Conservation (phyloP, 2,888 invertebrate species). For the Brenthis hecate region DNA sequence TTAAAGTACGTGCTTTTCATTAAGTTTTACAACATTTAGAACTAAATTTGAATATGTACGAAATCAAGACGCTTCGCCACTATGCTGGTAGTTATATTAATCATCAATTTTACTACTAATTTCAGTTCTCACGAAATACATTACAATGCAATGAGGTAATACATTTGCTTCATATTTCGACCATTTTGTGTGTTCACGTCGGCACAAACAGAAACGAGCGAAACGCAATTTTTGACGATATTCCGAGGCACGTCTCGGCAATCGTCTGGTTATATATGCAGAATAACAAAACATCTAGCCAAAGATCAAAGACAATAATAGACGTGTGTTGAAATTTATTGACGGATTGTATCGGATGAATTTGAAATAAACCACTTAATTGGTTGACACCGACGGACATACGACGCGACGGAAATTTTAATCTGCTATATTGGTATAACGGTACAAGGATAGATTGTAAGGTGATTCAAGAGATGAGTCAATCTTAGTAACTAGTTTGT, state of each 20-base stretch:
- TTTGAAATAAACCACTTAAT: constrained; percentile 58
- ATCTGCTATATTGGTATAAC: constrained; percentile 57
- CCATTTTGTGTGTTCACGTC: constrained; percentile 33
- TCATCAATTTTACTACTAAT: no score
- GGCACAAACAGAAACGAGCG: constrained; percentile 3
- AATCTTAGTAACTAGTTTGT: neutral
- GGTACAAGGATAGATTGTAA: constrained; percentile 30
- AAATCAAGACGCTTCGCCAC: no score
- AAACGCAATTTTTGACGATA: constrained; percentile 67
- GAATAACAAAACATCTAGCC: constrained; percentile 74
- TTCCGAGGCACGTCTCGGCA: constrained; percentile 73
- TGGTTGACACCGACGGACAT: constrained; percentile 48
- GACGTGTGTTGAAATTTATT: constrained; percentile 78
- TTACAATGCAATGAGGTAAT: constrained; percentile 3
- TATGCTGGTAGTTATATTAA: no score
- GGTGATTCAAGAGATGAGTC: constrained; percentile 7
- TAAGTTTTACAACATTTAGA: no score
- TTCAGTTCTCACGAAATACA: neutral
- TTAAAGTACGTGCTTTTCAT: no score
- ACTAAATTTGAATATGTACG: no score
- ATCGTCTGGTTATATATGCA: constrained; percentile 67
- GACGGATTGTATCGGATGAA: constrained; percentile 67
- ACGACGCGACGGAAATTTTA: constrained; percentile 59
- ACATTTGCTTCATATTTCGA: constrained; percentile 22
- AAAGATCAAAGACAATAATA: constrained; percentile 79